Conservation (phyloP, 1,140 invertebrate species). For the Neodiprion virginianus region DNA sequence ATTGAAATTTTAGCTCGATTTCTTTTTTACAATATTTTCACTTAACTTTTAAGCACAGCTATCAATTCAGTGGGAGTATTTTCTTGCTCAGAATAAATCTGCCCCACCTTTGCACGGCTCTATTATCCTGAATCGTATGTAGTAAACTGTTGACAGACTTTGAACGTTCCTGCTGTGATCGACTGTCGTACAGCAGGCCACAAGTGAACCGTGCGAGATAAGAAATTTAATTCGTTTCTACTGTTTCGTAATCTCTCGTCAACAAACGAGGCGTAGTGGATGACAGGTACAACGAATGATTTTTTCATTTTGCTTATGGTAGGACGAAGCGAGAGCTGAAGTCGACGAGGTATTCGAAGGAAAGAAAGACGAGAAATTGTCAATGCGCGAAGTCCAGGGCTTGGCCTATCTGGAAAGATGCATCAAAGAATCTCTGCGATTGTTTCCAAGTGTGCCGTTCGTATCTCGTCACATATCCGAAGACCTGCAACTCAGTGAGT, state of each 20-base stretch:
- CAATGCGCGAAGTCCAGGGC: conserved; percentile 28
- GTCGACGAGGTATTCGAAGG: conserved; percentile 31
- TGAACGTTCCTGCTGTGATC: too few relatives aligned
- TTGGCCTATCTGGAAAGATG: conserved; percentile 66
- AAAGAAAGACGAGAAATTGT: conserved; percentile 30
- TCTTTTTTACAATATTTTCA: background rate
- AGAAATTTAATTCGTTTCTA: too few relatives aligned
- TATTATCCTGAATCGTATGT: too few relatives aligned
- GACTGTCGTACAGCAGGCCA: too few relatives aligned
- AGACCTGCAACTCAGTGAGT: conserved; percentile 48
- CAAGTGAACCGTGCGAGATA: too few relatives aligned
- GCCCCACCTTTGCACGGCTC: too few relatives aligned
- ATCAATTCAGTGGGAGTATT: background rate
- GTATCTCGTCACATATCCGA: conserved; percentile 59
- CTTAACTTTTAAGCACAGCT: background rate
- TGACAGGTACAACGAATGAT: too few relatives aligned
- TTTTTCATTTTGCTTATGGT: background rate
- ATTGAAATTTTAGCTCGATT: background rate
- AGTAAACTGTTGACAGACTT: too few relatives aligned
- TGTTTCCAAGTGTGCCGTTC: conserved; percentile 68
- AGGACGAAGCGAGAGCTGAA: conserved; percentile 39
- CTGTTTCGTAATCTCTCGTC: too few relatives aligned
- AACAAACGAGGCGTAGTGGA: too few relatives aligned
- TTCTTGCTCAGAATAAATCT: background rate
- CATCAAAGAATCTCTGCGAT: conserved; percentile 68